Evolutionary conservation across 1,140 invertebrate genomes (phyloP).

Genomic region (Cydia pomonella): DNA sequence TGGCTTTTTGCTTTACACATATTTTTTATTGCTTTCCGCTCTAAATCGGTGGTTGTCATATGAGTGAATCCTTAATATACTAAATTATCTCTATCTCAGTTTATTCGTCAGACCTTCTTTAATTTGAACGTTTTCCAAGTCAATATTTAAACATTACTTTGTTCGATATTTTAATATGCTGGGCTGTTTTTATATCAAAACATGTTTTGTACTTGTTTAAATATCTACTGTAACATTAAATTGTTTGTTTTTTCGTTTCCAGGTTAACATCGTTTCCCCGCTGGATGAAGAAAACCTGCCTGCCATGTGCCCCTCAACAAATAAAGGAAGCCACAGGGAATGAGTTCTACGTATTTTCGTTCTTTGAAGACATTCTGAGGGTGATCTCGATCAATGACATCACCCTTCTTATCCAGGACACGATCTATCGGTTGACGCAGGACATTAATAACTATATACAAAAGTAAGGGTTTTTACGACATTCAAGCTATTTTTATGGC

Average conservation of each 20-base stretch:
- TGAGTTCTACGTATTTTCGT: constrained; percentile 84
- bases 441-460: constrained; percentile 85
- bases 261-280: constrained; percentile 88
- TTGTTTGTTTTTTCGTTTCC: constrained; percentile 34
- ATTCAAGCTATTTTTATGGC: no score
- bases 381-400: constrained; percentile 85
- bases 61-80: no score
- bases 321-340: constrained; percentile 76
- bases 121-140: no score
- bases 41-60: no score
- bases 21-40: not conserved
- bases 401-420: constrained; percentile 84
- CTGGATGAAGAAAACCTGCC: constrained; percentile 92
- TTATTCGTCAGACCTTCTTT: no score
- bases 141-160: no score
- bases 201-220: no score
- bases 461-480: constrained; percentile 70
- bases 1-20: constrained; percentile 17
- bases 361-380: constrained; percentile 88
- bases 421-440: constrained; percentile 82
- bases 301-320: constrained; percentile 84
- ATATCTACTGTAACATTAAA: no score
- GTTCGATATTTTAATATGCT: no score
- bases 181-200: no score
- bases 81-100: no score